Evolutionary conservation across 2,888 invertebrate species (phyloP), one percentile per base, ranked within the genome.

Genomic region (Hypsopygia costalis): DNA sequence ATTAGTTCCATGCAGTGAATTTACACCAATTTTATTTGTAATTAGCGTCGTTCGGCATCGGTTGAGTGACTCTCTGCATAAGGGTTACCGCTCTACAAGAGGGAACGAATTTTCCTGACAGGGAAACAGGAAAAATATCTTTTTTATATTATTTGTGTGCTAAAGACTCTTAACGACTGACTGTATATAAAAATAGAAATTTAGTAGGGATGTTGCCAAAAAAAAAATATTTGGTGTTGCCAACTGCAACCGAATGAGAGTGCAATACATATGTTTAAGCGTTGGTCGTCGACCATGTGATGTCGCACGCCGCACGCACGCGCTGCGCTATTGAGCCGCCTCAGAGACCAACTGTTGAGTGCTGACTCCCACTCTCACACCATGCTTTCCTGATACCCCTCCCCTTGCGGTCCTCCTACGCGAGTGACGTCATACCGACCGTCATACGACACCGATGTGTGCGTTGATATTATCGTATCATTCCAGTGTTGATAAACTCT

Each of bases 331-430:
- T 82, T 73, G 81, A 81, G 74, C 77, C 62, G 66, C 11, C 16
- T 10, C 33, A 21, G 16, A 48, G 74, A 79, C 85, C 83, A 86
- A 83, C 86, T 85, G 87, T 87, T 86, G 83, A 83, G 76, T 77
- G 69, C 69, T 55, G 55, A 60, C 64, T 59, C 58, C 55, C 62
- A 51, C 58, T 56, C 51, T 52, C 49, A 46, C 50, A 42, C 57
- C 62, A 51, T 55, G 54, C 58, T 61, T 57, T 54, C 54, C 55
- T 52, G 56, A 49, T 47, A 46, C 49, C 46, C 46, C 54, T 61
- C 43, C 59, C 61, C 54, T 2, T 55, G 6, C 2, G 16, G 25
- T 53, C 47, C 53, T 57, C 59, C 65, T 52, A 61, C 62, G 46
- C 55, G 46, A 55, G 62, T 82, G 80, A 82, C 83, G 83, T 83